Evolutionary conservation across 1,140 invertebrate species (phyloP).

Genomic region (Macrotrachela quadricornifera): DNA sequence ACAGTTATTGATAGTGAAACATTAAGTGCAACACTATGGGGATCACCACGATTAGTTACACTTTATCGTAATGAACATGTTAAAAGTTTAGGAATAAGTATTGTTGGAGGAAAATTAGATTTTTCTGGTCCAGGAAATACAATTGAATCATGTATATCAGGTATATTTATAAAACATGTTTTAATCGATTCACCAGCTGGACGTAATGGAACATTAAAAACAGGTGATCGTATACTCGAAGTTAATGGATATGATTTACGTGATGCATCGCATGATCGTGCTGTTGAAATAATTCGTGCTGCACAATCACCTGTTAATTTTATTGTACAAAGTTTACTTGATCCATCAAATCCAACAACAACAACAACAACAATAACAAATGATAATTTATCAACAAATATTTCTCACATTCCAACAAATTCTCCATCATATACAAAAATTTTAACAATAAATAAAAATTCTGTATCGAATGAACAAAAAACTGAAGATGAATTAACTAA

Average conservation of each 20-base stretch:
- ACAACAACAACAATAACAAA: no score
- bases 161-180: constrained; percentile 95
- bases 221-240: constrained; percentile 35
- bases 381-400: no score
- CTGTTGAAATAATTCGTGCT: constrained; percentile 81
- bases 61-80: constrained; percentile 43
- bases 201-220: constrained; percentile 57
- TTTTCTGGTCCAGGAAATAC: constrained; percentile 22
- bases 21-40: constrained; percentile 41
- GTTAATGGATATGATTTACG: constrained; percentile 63
- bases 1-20: no score
- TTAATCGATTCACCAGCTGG: constrained; percentile 81
- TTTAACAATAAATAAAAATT: no score
- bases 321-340: constrained; percentile 67
- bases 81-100: constrained; percentile 68
- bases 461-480: no score
- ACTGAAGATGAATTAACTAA: no score
- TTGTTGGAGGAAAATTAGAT: constrained; percentile 61
- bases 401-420: no score
- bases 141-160: constrained; percentile 41
- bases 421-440: no score
- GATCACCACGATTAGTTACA: constrained; percentile 48
- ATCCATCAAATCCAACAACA: not conserved
- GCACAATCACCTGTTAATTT: constrained; percentile 68
- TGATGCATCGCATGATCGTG: constrained; percentile 69